A percentile compares a stretch with the other conserved stretches of the same genome.
Conservation (phyloP, 2,888 invertebrate genomes). For the Cephus sareptanus region DNA sequence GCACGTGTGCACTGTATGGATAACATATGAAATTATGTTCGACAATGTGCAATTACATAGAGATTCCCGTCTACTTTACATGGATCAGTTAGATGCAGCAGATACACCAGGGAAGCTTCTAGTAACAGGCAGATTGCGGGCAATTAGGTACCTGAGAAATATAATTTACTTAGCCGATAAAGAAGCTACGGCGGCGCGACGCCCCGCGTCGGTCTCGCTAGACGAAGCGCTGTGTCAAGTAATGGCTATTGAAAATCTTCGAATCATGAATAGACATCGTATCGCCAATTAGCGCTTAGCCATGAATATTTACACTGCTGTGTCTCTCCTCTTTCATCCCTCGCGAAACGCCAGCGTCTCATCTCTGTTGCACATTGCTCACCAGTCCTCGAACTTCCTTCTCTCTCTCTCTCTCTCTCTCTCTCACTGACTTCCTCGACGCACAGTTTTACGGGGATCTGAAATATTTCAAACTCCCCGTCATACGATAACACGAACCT, state of each 20-base stretch:
- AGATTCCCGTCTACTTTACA: constrained; percentile 42
- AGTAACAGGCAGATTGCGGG: constrained; percentile 38
- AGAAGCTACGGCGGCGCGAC: background rate
- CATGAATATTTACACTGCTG: constrained; percentile 58
- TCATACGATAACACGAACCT: background rate
- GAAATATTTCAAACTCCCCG: background rate
- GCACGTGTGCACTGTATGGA: constrained; percentile 39
- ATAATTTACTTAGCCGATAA: constrained; percentile 40
- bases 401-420: background rate
- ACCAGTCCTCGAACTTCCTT: constrained; percentile 26
- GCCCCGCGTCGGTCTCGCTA: background rate
- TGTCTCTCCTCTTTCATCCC: constrained; percentile 14
- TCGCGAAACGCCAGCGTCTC: constrained; percentile 18
- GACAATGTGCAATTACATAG: constrained; percentile 50
- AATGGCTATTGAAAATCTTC: constrained; percentile 61
- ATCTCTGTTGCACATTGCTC: constrained; percentile 37
- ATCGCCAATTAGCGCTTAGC: constrained; percentile 59
- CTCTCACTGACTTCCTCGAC: background rate
- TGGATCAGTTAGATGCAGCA: constrained; percentile 36
- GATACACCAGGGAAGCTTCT: constrained; percentile 33
- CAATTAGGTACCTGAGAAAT: constrained; percentile 51
- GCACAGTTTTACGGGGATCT: background rate
- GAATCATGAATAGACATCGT: constrained; percentile 63
- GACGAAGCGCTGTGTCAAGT: constrained; percentile 41
- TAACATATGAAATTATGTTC: constrained; percentile 46